Percentiles rank a stretch among this genome's conserved stretches.
Evolutionary conservation across 2,888 invertebrate genomes (phyloP).

Genomic region (Hydropsyche betteni): DNA sequence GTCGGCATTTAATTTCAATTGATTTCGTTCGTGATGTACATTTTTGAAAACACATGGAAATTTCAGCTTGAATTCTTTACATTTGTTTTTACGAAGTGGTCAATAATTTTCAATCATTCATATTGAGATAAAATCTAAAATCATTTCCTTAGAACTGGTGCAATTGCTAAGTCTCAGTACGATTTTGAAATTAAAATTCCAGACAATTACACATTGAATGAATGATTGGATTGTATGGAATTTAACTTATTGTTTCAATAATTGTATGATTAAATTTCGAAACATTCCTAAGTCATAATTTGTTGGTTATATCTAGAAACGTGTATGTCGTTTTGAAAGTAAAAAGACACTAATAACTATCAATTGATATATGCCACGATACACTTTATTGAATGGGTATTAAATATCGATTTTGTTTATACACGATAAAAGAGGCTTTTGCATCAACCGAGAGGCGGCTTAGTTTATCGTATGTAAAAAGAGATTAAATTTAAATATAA

Average conservation of each 20-base stretch:
- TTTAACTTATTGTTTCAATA: constrained; percentile 43
- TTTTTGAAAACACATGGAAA: too few species aligned
- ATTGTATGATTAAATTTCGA: constrained; percentile 39
- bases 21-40: too few species aligned
- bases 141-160: too few species aligned
- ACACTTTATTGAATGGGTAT: too few species aligned
- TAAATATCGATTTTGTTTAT: background rate
- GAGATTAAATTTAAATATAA: constrained; percentile 49
- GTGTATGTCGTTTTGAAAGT: background rate
- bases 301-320: constrained; percentile 27
- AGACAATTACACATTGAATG: background rate
- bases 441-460: constrained; percentile 35
- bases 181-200: too few species aligned
- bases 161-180: too few species aligned
- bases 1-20: too few species aligned
- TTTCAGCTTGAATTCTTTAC: too few species aligned
- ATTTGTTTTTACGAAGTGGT: too few species aligned
- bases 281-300: constrained; percentile 42
- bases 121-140: too few species aligned
- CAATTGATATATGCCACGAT: too few species aligned
- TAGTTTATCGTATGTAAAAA: constrained; percentile 41
- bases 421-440: background rate
- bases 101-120: too few species aligned
- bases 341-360: background rate
- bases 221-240: constrained; percentile 1